Percentiles rank a stretch among this genome's conserved stretches.
Evolutionary conservation across 2,113 vertebrate genomes (phyloP).

Genomic region (Neotragus pygmaeus): DNA sequence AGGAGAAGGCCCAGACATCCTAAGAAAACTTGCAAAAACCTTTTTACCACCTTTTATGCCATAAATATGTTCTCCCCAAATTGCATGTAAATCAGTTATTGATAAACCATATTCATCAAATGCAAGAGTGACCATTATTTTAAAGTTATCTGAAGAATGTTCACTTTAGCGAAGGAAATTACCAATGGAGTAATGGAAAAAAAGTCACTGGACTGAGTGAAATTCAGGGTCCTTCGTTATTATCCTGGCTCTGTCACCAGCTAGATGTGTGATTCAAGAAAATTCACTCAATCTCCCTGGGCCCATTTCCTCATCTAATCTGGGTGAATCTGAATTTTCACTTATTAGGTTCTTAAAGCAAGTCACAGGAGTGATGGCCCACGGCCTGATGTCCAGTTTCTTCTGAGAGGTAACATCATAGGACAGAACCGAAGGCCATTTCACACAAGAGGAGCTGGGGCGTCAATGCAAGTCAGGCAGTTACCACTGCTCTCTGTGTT

Average conservation of each 20-base stretch:
- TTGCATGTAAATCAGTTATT: background rate
- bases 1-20: background rate
- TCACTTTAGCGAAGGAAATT: constrained; percentile 32
- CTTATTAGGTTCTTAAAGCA: constrained; percentile 30
- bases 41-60: background rate
- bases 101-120: constrained; percentile 34
- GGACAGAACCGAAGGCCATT: background rate
- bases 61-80: background rate
- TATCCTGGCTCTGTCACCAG: constrained; percentile 20
- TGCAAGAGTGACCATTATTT: background rate
- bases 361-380: background rate
- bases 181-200: constrained; percentile 20
- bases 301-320: constrained; percentile 27
- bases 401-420: background rate
- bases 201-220: constrained; percentile 13
- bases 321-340: constrained; percentile 53
- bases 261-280: constrained; percentile 41
- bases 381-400: background rate
- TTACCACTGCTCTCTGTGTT: background rate
- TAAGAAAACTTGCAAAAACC: constrained; percentile 39
- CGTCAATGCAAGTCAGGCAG: background rate
- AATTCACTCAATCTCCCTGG: background rate
- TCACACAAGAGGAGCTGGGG: background rate
- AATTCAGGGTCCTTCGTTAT: constrained; percentile 25
- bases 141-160: constrained; percentile 3